phyloP scores from a whole-genome alignment of 2,797 vertebrate species.

The Triplophysa bombifrons region DNA sequence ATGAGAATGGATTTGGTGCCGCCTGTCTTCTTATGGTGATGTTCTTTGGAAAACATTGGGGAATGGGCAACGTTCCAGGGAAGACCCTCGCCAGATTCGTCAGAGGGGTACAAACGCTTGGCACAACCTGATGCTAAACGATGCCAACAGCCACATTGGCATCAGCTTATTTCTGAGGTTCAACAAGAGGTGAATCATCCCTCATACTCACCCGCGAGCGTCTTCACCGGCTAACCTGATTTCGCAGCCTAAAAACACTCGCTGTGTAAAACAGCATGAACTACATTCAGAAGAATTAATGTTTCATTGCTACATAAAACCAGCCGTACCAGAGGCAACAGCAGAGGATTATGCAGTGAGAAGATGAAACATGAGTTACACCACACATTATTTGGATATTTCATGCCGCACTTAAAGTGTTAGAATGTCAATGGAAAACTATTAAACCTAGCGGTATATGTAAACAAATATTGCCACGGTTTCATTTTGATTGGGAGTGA shows the following conservation, averaged over 20 bases:
- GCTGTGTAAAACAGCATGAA: slow-evolving; percentile 36
- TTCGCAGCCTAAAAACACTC: slow-evolving; percentile 31
- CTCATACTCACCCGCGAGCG: slow-evolving; percentile 50
- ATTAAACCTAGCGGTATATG: no score
- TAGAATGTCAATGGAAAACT: neutral
- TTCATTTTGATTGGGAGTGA: no score
- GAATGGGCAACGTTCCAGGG: slow-evolving; percentile 62
- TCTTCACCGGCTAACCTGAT: slow-evolving; percentile 43
- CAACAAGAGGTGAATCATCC: slow-evolving; percentile 74
- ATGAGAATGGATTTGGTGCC: slow-evolving; percentile 16
- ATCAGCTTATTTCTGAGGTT: slow-evolving; percentile 65
- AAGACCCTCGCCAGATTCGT: slow-evolving; percentile 62
- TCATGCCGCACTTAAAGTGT: neutral
- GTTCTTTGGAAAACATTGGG: slow-evolving; percentile 48
- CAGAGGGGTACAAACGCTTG: slow-evolving; percentile 71
- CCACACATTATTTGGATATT: neutral
- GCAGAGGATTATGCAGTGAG: neutral
- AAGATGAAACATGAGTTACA: neutral
- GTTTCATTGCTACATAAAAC: slow-evolving; percentile 11
- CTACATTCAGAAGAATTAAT: slow-evolving; percentile 12
- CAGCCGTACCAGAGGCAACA: neutral
- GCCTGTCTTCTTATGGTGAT: slow-evolving; percentile 57
- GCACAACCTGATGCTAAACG: slow-evolving; percentile 53
- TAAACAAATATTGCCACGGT: no score
- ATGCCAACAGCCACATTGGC: slow-evolving; percentile 72